A percentile compares a stretch with the other conserved stretches of the same genome.
Evolutionary conservation across 2,888 invertebrate genomes (phyloP).

Genomic region (Acanthococcus lagerstroemiae): DNA sequence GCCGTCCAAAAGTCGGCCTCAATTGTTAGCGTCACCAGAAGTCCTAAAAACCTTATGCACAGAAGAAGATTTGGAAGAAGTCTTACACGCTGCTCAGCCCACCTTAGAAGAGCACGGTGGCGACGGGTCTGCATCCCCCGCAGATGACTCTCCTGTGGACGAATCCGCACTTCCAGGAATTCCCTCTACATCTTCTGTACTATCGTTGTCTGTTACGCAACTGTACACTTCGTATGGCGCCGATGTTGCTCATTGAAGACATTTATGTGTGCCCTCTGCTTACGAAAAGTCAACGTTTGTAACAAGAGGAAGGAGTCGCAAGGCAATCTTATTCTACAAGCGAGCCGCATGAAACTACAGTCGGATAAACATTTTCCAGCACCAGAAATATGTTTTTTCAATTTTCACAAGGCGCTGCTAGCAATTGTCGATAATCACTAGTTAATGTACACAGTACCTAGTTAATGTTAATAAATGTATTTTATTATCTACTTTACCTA

Average conservation of each 20-base stretch:
- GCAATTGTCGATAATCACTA: no score
- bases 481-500: no score
- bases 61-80: neutral
- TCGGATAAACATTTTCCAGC: neutral
- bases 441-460: no score
- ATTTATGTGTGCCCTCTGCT: neutral
- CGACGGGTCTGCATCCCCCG: neutral
- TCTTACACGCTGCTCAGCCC: neutral
- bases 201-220: neutral
- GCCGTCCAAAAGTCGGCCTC: no score
- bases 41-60: neutral
- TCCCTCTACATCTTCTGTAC: neutral
- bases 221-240: neutral
- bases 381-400: no score
- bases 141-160: neutral
- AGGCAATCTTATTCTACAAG: neutral
- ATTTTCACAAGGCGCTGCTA: no score
- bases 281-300: neutral
- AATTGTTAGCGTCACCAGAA: neutral
- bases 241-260: neutral
- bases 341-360: neutral
- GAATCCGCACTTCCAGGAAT: neutral
- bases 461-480: no score
- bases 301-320: neutral
- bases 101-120: no score